Evolutionary conservation across 92 coral and sea anemone species (phyloP).

Genomic region (Heliopora coerulea): DNA sequence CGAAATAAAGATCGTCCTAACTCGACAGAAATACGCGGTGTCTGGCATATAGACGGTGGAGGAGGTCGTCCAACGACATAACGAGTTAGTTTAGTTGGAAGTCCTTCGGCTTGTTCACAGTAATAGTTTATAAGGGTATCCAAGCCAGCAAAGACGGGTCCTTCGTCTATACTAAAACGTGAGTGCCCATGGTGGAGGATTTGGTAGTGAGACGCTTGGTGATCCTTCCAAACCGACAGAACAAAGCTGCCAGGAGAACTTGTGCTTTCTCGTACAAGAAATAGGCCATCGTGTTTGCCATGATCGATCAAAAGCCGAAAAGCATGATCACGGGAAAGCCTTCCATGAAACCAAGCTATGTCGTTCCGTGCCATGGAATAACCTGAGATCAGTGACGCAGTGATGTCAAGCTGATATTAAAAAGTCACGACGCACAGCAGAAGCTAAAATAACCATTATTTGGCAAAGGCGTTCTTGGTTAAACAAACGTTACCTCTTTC

Average conservation of each 20-base stretch:
- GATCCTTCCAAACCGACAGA: constrained; percentile 81
- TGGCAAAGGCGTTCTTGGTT: constrained; percentile 26
- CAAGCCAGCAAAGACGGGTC: constrained; percentile 86
- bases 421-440: neutral
- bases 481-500: neutral
- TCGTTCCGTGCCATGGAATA: constrained; percentile 46
- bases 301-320: constrained; percentile 66
- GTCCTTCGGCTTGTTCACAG: constrained; percentile 84
- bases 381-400: constrained; percentile 8
- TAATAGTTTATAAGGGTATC: constrained; percentile 86
- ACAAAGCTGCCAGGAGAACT: constrained; percentile 83
- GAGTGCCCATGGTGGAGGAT: constrained; percentile 87
- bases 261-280: constrained; percentile 89
- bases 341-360: constrained; percentile 85
- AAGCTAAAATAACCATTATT: constrained; percentile 4
- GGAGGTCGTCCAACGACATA: constrained; percentile 80
- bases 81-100: constrained; percentile 71
- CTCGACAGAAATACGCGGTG: constrained; percentile 64
- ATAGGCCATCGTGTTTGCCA: constrained; percentile 88
- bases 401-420: neutral
- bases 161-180: constrained; percentile 88
- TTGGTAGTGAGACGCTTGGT: constrained; percentile 92
- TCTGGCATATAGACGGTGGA: constrained; percentile 81
- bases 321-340: constrained; percentile 85
- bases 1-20: constrained; percentile 54